Conservation (phyloP, 2,797 vertebrate species). For the Carduelis carduelis region DNA sequence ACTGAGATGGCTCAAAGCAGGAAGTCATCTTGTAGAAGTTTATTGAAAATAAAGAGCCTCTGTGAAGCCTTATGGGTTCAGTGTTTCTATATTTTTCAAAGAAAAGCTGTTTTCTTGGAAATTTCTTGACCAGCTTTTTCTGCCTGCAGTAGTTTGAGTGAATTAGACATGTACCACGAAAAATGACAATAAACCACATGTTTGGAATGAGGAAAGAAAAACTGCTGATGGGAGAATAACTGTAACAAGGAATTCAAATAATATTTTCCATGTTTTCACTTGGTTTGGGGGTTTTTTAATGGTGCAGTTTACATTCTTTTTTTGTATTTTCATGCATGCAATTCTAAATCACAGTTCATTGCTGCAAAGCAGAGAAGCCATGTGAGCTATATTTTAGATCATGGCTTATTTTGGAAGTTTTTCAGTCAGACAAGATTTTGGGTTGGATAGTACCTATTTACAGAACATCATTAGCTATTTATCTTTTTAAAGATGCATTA, state of each 20-base stretch:
- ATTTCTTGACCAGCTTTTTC: background rate
- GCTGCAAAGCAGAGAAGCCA: background rate
- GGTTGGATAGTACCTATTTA: background rate
- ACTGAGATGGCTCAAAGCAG: background rate
- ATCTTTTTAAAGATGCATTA: background rate
- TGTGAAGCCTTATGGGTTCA: background rate
- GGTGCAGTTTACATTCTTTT: background rate
- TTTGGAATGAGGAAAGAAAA: background rate
- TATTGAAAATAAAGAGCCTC: background rate
- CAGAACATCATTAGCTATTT: background rate
- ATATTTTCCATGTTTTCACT: background rate
- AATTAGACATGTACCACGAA: background rate
- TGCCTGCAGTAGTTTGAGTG: background rate
- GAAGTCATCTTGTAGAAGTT: background rate
- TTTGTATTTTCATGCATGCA: background rate
- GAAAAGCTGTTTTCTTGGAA: background rate
- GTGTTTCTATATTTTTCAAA: background rate
- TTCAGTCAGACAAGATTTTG: background rate
- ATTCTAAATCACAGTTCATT: background rate
- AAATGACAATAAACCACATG: background rate
- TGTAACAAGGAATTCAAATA: background rate
- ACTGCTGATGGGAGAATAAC: background rate
- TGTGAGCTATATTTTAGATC: background rate
- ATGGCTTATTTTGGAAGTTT: background rate
- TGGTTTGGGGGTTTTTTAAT: fast-evolving